Evolutionary conservation across 2,888 invertebrate species (phyloP), one percentile per base, ranked within the genome.

Genomic region (Drosophila longiperda): DNA sequence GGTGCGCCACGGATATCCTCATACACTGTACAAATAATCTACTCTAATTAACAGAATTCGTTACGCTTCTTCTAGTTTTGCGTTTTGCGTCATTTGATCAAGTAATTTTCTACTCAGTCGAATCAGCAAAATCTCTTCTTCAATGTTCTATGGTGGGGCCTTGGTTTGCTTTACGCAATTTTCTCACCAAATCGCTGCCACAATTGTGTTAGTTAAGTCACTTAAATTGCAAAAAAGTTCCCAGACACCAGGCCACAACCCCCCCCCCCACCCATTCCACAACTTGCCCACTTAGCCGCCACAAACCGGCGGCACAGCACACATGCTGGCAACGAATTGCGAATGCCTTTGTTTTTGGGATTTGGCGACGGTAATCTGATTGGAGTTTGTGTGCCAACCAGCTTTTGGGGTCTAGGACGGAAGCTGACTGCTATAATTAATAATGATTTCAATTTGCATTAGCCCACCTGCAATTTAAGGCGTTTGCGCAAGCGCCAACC

Each of bases 381-480:
- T 80, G 69, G 57, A 58, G 57, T 36, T 58, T 20, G 57, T 65
- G n/a, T 48, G 33, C 58, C 40, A 72, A 59, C 26, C 33, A 15
- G 48, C 61, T 66, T 70, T 85, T 86, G 85, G 83, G 88, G 88
- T 84, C 88, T 84, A 86, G 84, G 84, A 87, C 87, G 87, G 80
- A 78, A 87, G 83, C 86, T 69, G 88, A 83, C 88, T 75, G 80
- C 85, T 89, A 89, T 87, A 85, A 89, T 85, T 85, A 85, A 89
- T 85, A 89, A 89, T 87, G 87, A 89, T 85, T 85, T 85, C 85
- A 85, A 85, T 85, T 85, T 85, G 89, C 89, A 85, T 85, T 83
- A 80, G 71, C 78, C 79, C 82, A 87, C 82, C 87, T 85, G 87
- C 82, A 85, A 85, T 89, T 88, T 85, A 48, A 65, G 70, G 63